Conservation (phyloP, 2,797 vertebrate species). For the Sebastes hubbsi region DNA sequence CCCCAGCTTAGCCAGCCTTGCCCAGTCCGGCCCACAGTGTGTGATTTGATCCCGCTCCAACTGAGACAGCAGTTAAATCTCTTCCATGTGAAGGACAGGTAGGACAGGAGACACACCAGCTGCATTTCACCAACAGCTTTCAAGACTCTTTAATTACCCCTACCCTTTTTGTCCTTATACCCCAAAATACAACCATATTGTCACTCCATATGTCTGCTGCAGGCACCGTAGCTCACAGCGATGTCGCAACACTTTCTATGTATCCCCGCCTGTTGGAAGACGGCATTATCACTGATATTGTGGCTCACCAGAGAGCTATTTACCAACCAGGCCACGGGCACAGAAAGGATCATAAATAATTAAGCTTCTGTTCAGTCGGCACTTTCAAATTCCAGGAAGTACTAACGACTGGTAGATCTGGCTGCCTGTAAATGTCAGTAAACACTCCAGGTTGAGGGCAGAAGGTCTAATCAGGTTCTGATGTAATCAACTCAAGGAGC, state of each 20-base stretch:
- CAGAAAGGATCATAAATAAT: conserved; percentile 68
- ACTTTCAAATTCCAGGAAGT: conserved; percentile 67
- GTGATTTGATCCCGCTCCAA: conserved; percentile 27
- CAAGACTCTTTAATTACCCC: background rate
- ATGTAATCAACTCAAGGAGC: conserved; percentile 66
- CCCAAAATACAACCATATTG: conserved; percentile 14
- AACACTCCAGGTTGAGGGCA: conserved; percentile 59
- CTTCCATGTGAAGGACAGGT: conserved; percentile 28
- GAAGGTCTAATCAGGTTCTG: conserved; percentile 62
- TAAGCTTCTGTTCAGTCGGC: conserved; percentile 46
- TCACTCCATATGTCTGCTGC: conserved; percentile 32
- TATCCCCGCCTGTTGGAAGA: conserved; percentile 19
- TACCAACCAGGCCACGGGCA: conserved; percentile 56
- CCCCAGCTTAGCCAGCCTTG: background rate
- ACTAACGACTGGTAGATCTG: conserved; percentile 51
- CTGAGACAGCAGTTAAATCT: conserved; percentile 19
- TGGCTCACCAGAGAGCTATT: conserved; percentile 50
- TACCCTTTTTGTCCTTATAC: background rate
- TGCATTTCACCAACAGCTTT: conserved; percentile 27
- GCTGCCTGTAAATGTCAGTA: conserved; percentile 63
- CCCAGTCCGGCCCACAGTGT: background rate
- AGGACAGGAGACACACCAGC: background rate
- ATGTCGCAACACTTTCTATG: conserved; percentile 5
- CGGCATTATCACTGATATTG: conserved; percentile 27
- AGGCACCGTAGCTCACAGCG: conserved; percentile 18